Percentiles rank a stretch among this genome's conserved stretches.
phyloP scores from a whole-genome alignment of 2,888 invertebrate species.

The Phytoseiulus persimilis region DNA sequence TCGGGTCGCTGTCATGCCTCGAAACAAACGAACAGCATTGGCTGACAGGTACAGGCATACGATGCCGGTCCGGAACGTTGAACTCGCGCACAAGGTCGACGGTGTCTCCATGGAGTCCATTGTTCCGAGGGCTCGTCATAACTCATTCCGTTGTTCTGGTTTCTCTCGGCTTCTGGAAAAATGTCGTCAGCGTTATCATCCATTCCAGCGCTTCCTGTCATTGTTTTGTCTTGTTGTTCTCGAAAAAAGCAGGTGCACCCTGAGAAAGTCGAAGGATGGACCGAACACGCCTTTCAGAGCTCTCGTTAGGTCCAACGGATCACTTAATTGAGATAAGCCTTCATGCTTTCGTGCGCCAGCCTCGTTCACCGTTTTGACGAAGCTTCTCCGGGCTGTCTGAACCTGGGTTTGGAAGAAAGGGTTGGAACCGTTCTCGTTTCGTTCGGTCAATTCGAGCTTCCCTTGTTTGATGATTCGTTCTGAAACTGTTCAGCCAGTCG shows the following conservation, averaged over 20 bases:
- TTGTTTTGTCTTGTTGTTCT: background rate
- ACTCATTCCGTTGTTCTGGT: background rate
- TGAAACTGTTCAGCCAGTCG: no score
- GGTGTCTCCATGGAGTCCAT: background rate
- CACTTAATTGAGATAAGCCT: constrained; percentile 5
- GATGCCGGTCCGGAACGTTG: constrained; percentile 5
- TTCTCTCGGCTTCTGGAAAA: background rate
- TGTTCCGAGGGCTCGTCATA: background rate
- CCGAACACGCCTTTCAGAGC: background rate
- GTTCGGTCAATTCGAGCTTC: background rate
- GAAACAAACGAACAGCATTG: background rate
- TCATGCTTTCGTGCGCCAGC: background rate
- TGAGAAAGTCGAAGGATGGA: background rate
- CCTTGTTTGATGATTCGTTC: background rate
- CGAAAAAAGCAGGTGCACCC: background rate
- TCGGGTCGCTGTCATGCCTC: background rate
- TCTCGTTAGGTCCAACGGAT: background rate
- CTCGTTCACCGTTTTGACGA: background rate
- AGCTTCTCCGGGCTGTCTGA: background rate
- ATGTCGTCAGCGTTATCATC: background rate
- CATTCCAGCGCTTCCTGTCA: background rate
- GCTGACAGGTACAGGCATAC: background rate
- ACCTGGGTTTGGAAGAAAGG: background rate
- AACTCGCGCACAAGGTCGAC: background rate
- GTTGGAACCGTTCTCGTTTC: background rate